Base-by-base conservation (phyloP, 2,797 vertebrate genomes). In the Todus mexicanus region DNA sequence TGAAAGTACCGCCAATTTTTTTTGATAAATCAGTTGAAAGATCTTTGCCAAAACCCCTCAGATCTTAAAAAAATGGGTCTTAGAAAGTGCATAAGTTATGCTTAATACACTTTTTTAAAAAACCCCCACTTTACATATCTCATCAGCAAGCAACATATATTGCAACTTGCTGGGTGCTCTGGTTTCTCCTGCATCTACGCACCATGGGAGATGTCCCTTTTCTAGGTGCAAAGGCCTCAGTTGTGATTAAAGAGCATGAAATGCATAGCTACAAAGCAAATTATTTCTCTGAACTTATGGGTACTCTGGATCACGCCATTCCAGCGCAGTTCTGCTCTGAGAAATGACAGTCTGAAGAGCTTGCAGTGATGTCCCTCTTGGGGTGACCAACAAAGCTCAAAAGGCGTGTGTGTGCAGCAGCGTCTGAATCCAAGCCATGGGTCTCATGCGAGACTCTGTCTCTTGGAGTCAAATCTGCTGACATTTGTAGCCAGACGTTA, bases 291-390 rank as follows among this genome's bases (percentile, higher is more conserved):
- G 61, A 53, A 38, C 23, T 29, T 45, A 29, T 12, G n/a, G 4
- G 45, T 38, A 7, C 23, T 76, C 53, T 78, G 72, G 27, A 33
- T 75, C 26, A 75, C 43, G 12, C 61, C 0, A 1, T 42, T 11
- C 18, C 33, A 48, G 38, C 2, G 29, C 31, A 70, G 31, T 11
- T 76, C 59, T 79, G 56, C 53, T 64, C 79, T 59, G 59, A 74
- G 63, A 42, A 75, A 69, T 1, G 8, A 47, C 76, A 91, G 37
- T 47, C 43, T 42, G 75, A 54, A 74, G 23, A 38, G 17, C 42
- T 53, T 8, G 0, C 47, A 16, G 31, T 45, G 70, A 25, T 2
- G 0, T 64, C 45, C 18, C 33, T 63, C 33, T 63, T 1, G 3
- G 17, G 9, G 15, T 59, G 78, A 84, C 70, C 51, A 31, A 29